Base-by-base conservation (phyloP, 2,113 vertebrate genomes). In the Erythrocebus patas region DNA sequence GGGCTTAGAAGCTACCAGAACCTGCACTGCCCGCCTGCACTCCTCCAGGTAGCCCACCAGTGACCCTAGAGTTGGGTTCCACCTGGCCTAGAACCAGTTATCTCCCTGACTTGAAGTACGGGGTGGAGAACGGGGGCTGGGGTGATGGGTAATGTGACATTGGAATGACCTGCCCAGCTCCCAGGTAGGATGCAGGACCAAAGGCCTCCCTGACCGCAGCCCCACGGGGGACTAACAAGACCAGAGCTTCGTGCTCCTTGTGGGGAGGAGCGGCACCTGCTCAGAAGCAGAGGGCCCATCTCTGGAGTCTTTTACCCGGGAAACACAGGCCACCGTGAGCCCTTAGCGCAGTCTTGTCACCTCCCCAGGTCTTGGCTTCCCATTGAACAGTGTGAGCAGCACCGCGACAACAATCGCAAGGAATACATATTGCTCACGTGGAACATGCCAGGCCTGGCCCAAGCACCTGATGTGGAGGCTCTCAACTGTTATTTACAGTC, bases 391-490 rank as follows among this genome's bases (percentile, higher is more conserved):
- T 27, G 38, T 64, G 40, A 20, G 38, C 75, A 23, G 20, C 27
- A 25, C 11, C 3, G 5, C 1, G 38, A 17, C 3, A 14, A 12
- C 27, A 23, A 16, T 4, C 57, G 40, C 72, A 14, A 16, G 43
- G 27, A 35, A 25, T 11, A 10, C 10, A 35, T 25, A 6, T 5
- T 40, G 23, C 57, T 78, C 79, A 16, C 20, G 3, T 2, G 0
- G 5, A 25, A 8, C 1, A 0, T 5, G 30, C n/a, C 70, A 3
- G 38, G 14, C 22, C 0, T 8, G 55, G 48, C 40, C 30, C 1
- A 3, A 61, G 23, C 35, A 13, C 75, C 11, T 1, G 43, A 0
- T 18, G 10, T 20, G 8, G 13, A 48, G 52, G 27, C 11, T 8
- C 14, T 20, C 73, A 1, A 2, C 52, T 3, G 0, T 5, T 10